phyloP scores from a whole-genome alignment of 2,888 invertebrate genomes.

The Onthophagus sagittarius region DNA sequence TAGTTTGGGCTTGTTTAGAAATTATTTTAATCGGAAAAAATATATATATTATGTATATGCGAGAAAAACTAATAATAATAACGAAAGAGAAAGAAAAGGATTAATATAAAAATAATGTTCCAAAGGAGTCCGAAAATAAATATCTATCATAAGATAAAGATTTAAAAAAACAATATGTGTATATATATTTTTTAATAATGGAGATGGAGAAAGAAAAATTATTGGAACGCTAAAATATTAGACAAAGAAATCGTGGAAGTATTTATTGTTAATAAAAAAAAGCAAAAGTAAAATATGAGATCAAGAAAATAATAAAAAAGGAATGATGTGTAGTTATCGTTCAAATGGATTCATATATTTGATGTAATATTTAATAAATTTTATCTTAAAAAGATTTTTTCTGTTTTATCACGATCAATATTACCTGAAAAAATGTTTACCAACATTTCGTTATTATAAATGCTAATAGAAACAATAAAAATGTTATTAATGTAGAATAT shows the following conservation, averaged over 20 bases:
- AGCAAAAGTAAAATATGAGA: neutral
- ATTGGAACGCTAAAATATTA: neutral
- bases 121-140: too few relatives aligned
- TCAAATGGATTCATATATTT: conserved; percentile 26
- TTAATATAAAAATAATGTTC: too few relatives aligned
- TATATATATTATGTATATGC: conserved; percentile 4
- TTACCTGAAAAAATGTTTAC: too few relatives aligned
- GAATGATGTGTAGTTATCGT: conserved; percentile 9
- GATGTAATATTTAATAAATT: conserved; percentile 32
- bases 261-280: neutral
- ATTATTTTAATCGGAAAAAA: conserved; percentile 1
- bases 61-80: neutral
- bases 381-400: conserved; percentile 19
- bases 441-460: too few relatives aligned
- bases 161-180: neutral
- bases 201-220: conserved; percentile 15
- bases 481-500: neutral
- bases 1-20: conserved; percentile 24
- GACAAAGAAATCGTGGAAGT: neutral
- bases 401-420: too few relatives aligned
- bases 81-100: neutral
- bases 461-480: too few relatives aligned
- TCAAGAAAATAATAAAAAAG: neutral
- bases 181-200: neutral
- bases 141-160: neutral